Percentiles rank a stretch among this genome's conserved stretches.
phyloP scores from a whole-genome alignment of 2,888 invertebrate genomes.

The Petrolisthes manimaculis region DNA sequence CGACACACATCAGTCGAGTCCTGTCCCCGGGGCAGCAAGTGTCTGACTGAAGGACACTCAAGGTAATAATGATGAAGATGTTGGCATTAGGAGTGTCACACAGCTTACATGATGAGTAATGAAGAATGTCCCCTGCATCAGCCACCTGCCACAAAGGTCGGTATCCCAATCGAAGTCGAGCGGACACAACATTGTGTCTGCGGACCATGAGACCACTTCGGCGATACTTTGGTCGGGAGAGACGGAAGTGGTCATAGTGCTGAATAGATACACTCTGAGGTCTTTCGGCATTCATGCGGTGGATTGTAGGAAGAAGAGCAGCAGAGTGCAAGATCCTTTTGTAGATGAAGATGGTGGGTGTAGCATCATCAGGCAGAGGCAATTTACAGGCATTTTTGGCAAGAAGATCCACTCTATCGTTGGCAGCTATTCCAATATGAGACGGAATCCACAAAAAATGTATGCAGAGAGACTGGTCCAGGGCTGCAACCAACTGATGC shows the following conservation, averaged over 20 bases:
- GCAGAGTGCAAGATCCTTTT: not conserved
- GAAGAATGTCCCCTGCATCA: not conserved
- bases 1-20: not conserved
- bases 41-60: not conserved
- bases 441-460: slow-evolving; percentile 14
- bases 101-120: slow-evolving; percentile 14
- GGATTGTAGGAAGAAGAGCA: not conserved
- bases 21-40: not conserved
- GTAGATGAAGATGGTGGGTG: not conserved
- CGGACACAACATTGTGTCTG: slow-evolving; percentile 21
- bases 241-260: not conserved
- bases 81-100: not conserved
- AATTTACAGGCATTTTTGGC: slow-evolving; percentile 3
- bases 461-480: not conserved
- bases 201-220: not conserved
- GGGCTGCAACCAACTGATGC: too few species aligned
- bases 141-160: slow-evolving; percentile 20
- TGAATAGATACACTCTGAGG: too few species aligned
- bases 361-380: slow-evolving; percentile 1
- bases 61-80: not conserved
- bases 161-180: slow-evolving; percentile 7
- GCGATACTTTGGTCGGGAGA: not conserved
- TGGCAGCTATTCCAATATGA: slow-evolving; percentile 5
- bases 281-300: not conserved
- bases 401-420: not conserved